Base-by-base conservation (phyloP, 2,797 vertebrate genomes). In the Acanthurus tractus region DNA sequence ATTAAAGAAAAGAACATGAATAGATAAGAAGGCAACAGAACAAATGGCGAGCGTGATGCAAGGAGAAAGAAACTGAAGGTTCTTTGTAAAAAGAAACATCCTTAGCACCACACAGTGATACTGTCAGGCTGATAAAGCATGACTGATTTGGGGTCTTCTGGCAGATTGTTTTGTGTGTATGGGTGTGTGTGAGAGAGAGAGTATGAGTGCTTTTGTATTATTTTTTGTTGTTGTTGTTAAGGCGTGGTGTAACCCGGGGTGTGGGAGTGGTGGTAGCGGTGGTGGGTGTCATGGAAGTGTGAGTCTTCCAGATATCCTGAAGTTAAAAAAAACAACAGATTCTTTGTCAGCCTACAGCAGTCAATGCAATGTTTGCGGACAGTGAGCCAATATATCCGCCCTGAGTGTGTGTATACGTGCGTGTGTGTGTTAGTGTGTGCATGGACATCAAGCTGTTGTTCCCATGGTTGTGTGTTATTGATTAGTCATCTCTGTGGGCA, bases 401-500 rank as follows among this genome's bases (percentile, higher is more conserved):
- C 55, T 78, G 77, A 59, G 74, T 78, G 76, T 59, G 6, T 34
- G 29, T 34, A 34, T 34, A 20, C 18, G 25, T 76, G 64, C 53
- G 61, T 66, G 67, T 70, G 79, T 69, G 63, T 65, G 70, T 70
- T 55, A 22, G 58, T 49, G 76, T 56, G 61, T 65, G 64, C 20
- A 68, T 40, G 70, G 76, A 88, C 71, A 74, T 75, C 74, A 73
- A 83, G 73, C 88, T 88, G 86, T 82, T 92, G 91, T 93, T 93
- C 89, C 87, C 86, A 90, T 90, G 92, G 88, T 91, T 89, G 88
- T 87, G 86, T 87, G 89, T 92, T 95, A 95, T 96, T 91, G 95
- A 96, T 96, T 94, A 93, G 93, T 94, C 93, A 94, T 95, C 93
- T 95, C 93, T 94, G 93, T 94, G 88, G 90, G 93, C 91, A 91